Evolutionary conservation across 2,113 vertebrate genomes (phyloP).

Genomic region (Gobio gobio): DNA sequence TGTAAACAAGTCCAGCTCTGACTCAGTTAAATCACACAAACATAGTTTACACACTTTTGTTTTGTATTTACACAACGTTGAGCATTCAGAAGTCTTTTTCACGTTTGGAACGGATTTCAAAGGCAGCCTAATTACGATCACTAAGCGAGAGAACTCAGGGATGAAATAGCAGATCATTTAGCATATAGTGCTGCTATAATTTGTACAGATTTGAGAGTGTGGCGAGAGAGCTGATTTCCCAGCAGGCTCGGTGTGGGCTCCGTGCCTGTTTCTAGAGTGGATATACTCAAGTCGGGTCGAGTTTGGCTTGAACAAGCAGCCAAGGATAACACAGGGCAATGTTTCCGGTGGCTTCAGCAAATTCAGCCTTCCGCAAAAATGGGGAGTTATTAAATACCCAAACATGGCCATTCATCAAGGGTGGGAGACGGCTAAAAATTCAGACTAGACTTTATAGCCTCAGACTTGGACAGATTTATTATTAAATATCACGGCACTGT

Average conservation of each 20-base stretch:
- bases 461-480: not conserved
- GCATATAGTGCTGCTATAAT: slow-evolving; percentile 28
- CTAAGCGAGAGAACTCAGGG: slow-evolving; percentile 30
- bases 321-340: slow-evolving; percentile 30
- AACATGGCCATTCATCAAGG: slow-evolving; percentile 32
- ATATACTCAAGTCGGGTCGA: not conserved
- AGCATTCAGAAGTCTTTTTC: not conserved
- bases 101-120: not conserved
- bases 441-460: not conserved
- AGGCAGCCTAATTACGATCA: slow-evolving; percentile 21
- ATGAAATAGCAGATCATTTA: slow-evolving; percentile 44
- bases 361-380: slow-evolving; percentile 32
- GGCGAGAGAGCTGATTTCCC: slow-evolving; percentile 43
- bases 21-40: not conserved
- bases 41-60: not conserved
- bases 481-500: not conserved
- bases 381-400: slow-evolving; percentile 47
- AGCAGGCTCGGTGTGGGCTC: slow-evolving; percentile 22
- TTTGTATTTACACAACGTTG: slow-evolving; percentile 7
- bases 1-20: not conserved
- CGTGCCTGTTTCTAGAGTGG: slow-evolving; percentile 3
- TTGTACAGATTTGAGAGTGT: slow-evolving; percentile 25
- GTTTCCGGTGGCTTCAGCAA: slow-evolving; percentile 39
- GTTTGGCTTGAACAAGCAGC: slow-evolving; percentile 22
- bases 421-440: not conserved